phyloP scores from a whole-genome alignment of 2,797 vertebrate species.

The Urosaurus nigricauda region DNA sequence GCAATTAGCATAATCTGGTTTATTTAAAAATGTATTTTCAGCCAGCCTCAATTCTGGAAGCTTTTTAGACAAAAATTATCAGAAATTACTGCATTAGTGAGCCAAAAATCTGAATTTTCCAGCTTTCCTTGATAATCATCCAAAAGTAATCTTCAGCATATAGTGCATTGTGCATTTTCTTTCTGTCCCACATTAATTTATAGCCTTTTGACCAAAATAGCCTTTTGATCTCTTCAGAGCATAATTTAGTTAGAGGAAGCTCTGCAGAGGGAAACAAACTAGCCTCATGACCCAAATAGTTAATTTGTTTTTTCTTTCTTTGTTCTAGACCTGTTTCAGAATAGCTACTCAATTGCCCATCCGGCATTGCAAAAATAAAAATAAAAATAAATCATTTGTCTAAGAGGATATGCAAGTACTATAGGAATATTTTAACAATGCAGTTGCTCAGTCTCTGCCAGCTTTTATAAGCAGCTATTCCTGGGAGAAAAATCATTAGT shows the following conservation, averaged over 20 bases:
- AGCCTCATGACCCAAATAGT: neutral
- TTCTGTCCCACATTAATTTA: neutral
- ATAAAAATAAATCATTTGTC: constrained; percentile 3
- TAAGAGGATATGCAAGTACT: neutral
- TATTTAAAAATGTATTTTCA: constrained; percentile 10
- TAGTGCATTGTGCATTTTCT: neutral
- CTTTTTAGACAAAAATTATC: neutral
- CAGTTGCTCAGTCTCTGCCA: neutral
- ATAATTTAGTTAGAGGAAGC: constrained; percentile 12
- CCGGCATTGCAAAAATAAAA: neutral
- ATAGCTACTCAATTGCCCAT: constrained; percentile 8
- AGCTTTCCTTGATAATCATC: neutral
- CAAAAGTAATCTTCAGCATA: neutral
- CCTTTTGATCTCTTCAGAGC: constrained; percentile 20
- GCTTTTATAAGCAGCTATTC: neutral
- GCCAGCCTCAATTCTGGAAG: neutral
- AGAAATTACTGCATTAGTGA: constrained; percentile 1
- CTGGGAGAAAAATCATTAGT: constrained; percentile 9
- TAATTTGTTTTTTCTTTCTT: constrained; percentile 7
- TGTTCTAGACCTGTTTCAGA: neutral
- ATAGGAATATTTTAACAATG: constrained; percentile 10
- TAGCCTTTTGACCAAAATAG: neutral
- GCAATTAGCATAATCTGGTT: neutral
- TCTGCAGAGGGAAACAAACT: neutral
- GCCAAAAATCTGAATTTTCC: neutral